phyloP scores from a whole-genome alignment of 2,888 invertebrate genomes.

The Sceliomorpha sp. region DNA sequence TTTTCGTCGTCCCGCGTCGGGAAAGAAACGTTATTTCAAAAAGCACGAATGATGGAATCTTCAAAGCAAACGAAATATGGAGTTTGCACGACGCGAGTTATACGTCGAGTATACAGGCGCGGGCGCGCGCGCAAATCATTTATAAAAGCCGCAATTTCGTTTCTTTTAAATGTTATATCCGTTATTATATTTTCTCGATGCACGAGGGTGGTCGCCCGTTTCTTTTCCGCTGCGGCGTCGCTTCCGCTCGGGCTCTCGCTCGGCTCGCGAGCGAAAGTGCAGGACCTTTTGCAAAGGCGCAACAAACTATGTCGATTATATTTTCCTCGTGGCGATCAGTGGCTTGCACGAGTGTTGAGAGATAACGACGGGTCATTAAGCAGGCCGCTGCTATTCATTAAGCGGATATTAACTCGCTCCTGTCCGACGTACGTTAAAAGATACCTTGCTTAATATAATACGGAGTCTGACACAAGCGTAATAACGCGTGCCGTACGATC shows the following conservation, averaged over 20 bases:
- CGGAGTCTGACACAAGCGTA: constrained; percentile 33
- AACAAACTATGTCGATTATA: constrained; percentile 57
- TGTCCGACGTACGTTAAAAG: constrained; percentile 65
- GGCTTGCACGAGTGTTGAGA: constrained; percentile 46
- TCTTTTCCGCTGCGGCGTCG: neutral
- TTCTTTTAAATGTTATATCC: neutral
- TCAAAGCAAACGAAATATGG: too few relatives aligned
- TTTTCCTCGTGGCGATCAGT: constrained; percentile 47
- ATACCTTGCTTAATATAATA: constrained; percentile 54
- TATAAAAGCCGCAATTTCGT: too few relatives aligned
- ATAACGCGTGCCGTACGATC: constrained; percentile 25
- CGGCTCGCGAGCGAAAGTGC: constrained; percentile 8
- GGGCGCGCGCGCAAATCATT: too few relatives aligned
- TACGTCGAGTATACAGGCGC: too few relatives aligned
- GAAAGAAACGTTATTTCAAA: too few relatives aligned
- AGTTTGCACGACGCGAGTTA: too few relatives aligned
- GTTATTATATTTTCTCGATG: neutral
- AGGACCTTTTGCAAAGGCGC: constrained; percentile 8
- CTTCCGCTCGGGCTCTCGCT: constrained; percentile 2
- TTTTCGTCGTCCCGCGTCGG: too few relatives aligned
- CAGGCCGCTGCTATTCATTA: constrained; percentile 68
- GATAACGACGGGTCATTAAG: constrained; percentile 67
- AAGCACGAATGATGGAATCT: too few relatives aligned
- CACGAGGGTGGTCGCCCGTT: neutral
- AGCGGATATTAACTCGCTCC: constrained; percentile 59